Base-by-base conservation (phyloP, 1,140 invertebrate genomes). In the Eurytemora carolleeae region DNA sequence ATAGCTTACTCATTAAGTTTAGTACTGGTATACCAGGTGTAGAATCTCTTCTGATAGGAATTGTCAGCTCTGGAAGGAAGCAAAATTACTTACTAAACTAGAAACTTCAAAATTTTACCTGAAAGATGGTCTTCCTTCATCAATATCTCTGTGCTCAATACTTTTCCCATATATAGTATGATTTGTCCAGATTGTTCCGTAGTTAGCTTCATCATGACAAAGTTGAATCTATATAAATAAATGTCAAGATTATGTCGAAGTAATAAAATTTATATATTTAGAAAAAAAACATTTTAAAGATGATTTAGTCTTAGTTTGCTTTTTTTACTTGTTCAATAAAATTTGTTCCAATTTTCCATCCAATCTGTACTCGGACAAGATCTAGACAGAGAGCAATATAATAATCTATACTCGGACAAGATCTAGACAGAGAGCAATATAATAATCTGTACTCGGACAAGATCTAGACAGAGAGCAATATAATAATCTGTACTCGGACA, bases 141-240 rank as follows among this genome's bases (percentile, higher is more conserved):
- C 44, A 18, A 20, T 61, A n/a, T 61, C 59, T 54, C 59, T 57
- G 31, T n/a, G 18, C n/a, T 61, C 24, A 19, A 61, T 61, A 22
- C n/a, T 26, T 19, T 18, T 24, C 2, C 59, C 59, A 2, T 19
- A 52, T 2, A 61, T 22, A 1, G 59, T 54, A 31, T 61, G 59
- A n/a, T 61, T 57, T 15, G 59, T 61, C 59, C 59, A 61, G 2
- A 61, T 53, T n/a, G 59, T 61, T 52, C 44, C 59, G n/a, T 61
- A 61, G 44, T 12, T 3, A 22, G 21, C 54, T 3, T 54, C 53
- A 54, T 61, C 59, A 19, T 61, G 59, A 24, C 59, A 61, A 18
- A 61, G 20, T 16, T 18, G 55, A 2, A 61, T 61, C 53, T 61
- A 54, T 2, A 54, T 2, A 55, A 7, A 15, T n/a, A n/a, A n/a